Evolutionary conservation across 2,113 vertebrate genomes (phyloP).

Genomic region (Alaudala cheleensis): DNA sequence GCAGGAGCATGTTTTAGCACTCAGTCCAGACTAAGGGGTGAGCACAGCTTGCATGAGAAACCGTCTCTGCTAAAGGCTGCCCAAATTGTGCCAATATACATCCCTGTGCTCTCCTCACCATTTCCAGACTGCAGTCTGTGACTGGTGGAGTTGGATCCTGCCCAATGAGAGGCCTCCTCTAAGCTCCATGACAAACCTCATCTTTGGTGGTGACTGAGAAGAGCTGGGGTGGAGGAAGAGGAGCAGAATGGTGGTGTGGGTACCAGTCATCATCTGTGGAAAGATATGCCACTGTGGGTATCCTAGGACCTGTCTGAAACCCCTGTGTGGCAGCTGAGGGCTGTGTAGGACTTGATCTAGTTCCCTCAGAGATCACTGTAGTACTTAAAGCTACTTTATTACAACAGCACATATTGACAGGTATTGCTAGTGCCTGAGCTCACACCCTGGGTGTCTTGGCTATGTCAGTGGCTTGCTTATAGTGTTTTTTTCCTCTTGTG

Average conservation of each 20-base stretch:
- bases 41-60: background rate
- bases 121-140: background rate
- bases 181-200: background rate
- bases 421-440: background rate
- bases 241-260: background rate
- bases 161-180: background rate
- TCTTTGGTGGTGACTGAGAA: background rate
- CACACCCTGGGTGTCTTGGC: background rate
- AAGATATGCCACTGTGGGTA: background rate
- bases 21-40: background rate
- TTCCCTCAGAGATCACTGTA: background rate
- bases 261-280: background rate
- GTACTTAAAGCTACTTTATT: background rate
- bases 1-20: background rate
- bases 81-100: background rate
- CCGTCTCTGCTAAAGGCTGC: background rate
- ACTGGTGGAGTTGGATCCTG: background rate
- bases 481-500: background rate
- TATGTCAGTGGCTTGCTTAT: background rate
- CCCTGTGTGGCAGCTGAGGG: background rate
- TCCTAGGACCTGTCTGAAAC: background rate
- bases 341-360: background rate
- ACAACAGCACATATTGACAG: background rate
- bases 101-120: background rate
- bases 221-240: background rate